Base-by-base conservation (phyloP, 2,888 invertebrate genomes). In the Cosmia trapezina region DNA sequence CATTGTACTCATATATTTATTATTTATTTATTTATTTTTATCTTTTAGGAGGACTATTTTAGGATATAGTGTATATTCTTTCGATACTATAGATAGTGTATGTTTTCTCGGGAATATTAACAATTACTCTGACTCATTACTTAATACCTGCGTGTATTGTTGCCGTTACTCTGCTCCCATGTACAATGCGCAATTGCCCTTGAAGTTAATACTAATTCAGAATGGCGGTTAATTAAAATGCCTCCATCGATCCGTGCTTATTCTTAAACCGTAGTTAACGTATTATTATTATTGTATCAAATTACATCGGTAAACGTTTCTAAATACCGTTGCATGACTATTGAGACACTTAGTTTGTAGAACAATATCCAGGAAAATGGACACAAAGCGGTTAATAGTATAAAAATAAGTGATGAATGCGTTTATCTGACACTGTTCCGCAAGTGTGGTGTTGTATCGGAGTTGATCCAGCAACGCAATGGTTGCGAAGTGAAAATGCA, bases 401-500 rank as follows among this genome's bases (percentile, higher is more conserved):
- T 64, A 75, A 71, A 77, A 64, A 74, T 70, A 51, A 68, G 41
- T 73, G 69, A 76, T 71, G 51, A 73, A 80, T 85, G 77, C 76
- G 78, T 78, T 78, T 76, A 78, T 73, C 76, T 85, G 83, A 77
- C 73, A 72, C 57, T 75, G 80, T 81, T 86, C 76, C 54, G 67
- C 75, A 70, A 80, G 77, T 73, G 68, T 65, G 71, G 73, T 81
- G 75, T 70, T 72, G 82, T 80, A 76, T 79, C 68, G 70, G 71
- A 82, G 78, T 78, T 70, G 59, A 73, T 77, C 67, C 80, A 86
- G 78, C 81, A 86, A 79, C 79, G 86, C 83, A 88, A 86, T 83
- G 81, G 81, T 89, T 91, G 86, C 90, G 85, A 91, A 91, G 92
- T 91, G 89, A 93, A 92, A 94, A 90, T 91, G 90, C 91, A 90